Percentiles rank a stretch among this genome's conserved stretches.
phyloP scores from a whole-genome alignment of 2,113 vertebrate genomes.

The Gallinago paraguaiae region DNA sequence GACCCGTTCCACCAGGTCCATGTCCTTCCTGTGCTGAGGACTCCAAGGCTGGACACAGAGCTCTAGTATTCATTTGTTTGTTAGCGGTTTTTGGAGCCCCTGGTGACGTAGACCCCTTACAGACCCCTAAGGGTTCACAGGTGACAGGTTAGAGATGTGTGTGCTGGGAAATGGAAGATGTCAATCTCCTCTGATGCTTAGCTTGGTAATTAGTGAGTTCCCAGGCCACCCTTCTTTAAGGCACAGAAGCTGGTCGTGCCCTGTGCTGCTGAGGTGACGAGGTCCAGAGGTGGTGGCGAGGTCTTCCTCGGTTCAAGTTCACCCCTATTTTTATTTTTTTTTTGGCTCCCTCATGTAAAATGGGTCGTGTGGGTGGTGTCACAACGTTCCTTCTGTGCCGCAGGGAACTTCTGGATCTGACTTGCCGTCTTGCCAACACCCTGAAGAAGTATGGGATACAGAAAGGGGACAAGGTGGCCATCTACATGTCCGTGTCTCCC shows the following conservation, averaged over 20 bases:
- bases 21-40: no score
- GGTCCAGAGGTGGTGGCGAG: neutral
- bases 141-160: neutral
- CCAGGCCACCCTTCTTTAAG: neutral
- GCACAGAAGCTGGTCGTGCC: neutral
- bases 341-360: rapidly evolving
- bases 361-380: neutral
- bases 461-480: constrained; percentile 87
- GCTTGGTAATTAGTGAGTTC: neutral
- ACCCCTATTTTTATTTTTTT: neutral
- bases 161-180: neutral
- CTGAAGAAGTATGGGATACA: constrained; percentile 85
- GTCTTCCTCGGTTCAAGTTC: neutral
- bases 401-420: constrained; percentile 91
- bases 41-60: no score
- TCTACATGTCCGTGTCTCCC: constrained; percentile 89
- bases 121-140: neutral
- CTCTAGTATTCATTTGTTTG: neutral
- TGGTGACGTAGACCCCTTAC: neutral
- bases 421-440: constrained; percentile 89
- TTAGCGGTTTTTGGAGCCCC: neutral
- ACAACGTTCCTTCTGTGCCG: neutral
- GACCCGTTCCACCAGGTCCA: no score
- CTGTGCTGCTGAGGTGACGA: neutral
- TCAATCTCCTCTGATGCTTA: neutral